phyloP scores from a whole-genome alignment of 2,888 invertebrate species.

The Brachylomia viminalis region DNA sequence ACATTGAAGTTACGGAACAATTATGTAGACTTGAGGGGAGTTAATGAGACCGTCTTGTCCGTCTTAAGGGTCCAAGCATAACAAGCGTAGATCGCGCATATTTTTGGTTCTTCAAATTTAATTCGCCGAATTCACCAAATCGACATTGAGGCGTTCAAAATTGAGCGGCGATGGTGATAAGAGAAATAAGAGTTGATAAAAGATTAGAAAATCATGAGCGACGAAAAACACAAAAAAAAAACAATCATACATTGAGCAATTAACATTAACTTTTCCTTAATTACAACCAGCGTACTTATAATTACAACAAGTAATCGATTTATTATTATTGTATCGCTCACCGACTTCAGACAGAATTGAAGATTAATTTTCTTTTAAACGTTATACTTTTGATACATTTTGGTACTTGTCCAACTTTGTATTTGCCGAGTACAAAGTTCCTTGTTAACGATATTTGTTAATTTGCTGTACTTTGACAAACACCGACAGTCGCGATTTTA shows the following conservation, averaged over 20 bases:
- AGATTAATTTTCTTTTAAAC: conserved; percentile 46
- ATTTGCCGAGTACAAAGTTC: conserved; percentile 43
- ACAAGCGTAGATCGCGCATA: background rate
- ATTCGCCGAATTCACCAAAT: background rate
- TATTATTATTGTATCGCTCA: conserved; percentile 37
- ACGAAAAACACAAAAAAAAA: background rate
- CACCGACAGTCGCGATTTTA: conserved; percentile 3
- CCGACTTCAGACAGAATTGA: conserved; percentile 21
- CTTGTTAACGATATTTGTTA: conserved; percentile 48
- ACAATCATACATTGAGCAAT: background rate
- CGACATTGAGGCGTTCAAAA: background rate
- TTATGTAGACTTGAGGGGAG: background rate
- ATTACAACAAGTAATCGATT: conserved; percentile 22
- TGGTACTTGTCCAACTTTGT: conserved; percentile 39
- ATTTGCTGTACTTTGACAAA: conserved; percentile 43
- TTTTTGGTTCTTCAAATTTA: background rate
- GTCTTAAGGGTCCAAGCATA: background rate
- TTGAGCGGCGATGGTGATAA: background rate
- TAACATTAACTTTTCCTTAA: background rate
- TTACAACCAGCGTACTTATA: conserved; percentile 4
- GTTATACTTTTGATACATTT: conserved; percentile 32
- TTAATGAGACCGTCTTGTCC: background rate
- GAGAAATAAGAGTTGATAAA: too few species aligned
- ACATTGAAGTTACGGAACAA: background rate
- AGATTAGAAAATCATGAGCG: background rate